Evolutionary conservation across 2,797 vertebrate genomes (phyloP).

Genomic region (Echiichthys vipera): DNA sequence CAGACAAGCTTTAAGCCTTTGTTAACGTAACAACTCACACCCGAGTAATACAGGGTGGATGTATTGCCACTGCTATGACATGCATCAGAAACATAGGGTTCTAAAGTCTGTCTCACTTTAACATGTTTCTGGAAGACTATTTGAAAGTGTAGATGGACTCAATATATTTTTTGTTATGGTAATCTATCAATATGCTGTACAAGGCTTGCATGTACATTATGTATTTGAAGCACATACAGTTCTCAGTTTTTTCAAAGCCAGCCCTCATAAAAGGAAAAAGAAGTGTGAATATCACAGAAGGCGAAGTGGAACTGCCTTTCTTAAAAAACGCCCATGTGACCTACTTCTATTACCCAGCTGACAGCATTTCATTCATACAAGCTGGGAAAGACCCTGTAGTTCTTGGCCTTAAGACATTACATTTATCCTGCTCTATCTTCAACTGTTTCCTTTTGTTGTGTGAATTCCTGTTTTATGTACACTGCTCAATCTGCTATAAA

Average conservation of each 20-base stretch:
- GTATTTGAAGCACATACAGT: slow-evolving; percentile 18
- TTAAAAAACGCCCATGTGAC: slow-evolving; percentile 69
- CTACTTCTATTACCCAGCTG: slow-evolving; percentile 64
- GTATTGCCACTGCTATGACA: slow-evolving; percentile 63
- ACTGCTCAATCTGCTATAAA: slow-evolving; percentile 39
- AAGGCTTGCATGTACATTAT: slow-evolving; percentile 16
- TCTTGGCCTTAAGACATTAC: slow-evolving; percentile 59
- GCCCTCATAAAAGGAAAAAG: slow-evolving; percentile 45
- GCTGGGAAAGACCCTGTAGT: slow-evolving; percentile 64
- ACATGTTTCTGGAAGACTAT: slow-evolving; percentile 55
- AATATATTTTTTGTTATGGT: slow-evolving; percentile 49
- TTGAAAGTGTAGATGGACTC: slow-evolving; percentile 39
- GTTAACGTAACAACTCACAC: slow-evolving; percentile 69
- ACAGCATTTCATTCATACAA: slow-evolving; percentile 70
- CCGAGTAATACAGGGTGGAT: slow-evolving; percentile 54
- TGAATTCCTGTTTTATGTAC: slow-evolving; percentile 65
- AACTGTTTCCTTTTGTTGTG: slow-evolving; percentile 63
- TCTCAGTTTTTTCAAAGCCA: slow-evolving; percentile 19
- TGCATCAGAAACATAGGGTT: slow-evolving; percentile 33
- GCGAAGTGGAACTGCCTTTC: slow-evolving; percentile 51
- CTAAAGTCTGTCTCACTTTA: slow-evolving; percentile 44
- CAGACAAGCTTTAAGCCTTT: slow-evolving; percentile 59
- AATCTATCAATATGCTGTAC: slow-evolving; percentile 25
- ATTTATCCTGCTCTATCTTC: slow-evolving; percentile 65
- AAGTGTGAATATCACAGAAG: slow-evolving; percentile 50